Evolutionary conservation across 2,888 invertebrate species (phyloP).

Genomic region (Parnassius mnemosyne): DNA sequence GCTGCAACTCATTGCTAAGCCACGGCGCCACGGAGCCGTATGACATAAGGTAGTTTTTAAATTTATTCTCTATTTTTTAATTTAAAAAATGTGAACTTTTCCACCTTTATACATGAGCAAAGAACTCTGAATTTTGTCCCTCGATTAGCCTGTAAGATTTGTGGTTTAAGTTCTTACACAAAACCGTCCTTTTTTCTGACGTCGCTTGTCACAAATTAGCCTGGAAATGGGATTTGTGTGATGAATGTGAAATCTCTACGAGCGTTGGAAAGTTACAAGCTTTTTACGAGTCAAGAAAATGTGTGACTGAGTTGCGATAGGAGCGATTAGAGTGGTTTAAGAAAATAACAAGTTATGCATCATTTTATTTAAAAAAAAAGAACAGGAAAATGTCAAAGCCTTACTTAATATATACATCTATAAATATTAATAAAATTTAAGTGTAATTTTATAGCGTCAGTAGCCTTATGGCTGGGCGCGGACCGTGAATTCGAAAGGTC

Average conservation of each 20-base stretch:
- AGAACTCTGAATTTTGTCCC: conserved; percentile 36
- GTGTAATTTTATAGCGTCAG: no score
- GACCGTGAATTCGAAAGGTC: no score
- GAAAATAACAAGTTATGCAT: background rate
- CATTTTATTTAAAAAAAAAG: background rate
- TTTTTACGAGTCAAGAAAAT: background rate
- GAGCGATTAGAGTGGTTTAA: background rate
- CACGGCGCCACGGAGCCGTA: no score
- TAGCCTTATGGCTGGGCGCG: no score
- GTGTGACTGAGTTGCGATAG: background rate
- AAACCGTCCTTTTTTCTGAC: conserved; percentile 31
- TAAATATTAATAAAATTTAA: no score
- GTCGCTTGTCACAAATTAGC: conserved; percentile 24
- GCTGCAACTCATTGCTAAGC: no score
- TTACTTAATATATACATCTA: no score
- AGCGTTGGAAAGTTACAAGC: background rate
- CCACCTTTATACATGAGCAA: conserved; percentile 26
- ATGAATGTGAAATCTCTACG: conserved; percentile 13
- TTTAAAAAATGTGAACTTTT: no score
- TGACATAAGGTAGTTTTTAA: no score
- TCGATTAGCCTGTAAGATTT: conserved; percentile 58
- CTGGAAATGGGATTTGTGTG: conserved; percentile 29
- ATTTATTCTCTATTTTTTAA: no score
- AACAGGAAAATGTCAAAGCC: no score
- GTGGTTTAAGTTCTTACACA: conserved; percentile 49